Evolutionary conservation across 2,888 invertebrate species (phyloP).

Genomic region (Agonum fuliginosum): DNA sequence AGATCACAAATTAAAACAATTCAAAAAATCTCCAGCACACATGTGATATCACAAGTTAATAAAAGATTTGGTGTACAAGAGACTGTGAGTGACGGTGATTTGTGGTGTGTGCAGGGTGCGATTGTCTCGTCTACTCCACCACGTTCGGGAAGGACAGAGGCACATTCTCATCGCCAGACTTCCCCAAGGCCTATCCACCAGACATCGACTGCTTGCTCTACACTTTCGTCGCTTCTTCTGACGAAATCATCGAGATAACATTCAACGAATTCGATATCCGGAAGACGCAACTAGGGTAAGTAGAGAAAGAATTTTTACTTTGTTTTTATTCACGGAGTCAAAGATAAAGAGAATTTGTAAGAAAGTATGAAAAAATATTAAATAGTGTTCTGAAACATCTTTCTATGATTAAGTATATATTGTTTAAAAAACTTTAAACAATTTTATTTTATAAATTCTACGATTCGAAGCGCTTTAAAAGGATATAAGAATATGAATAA

Average conservation of each 20-base stretch:
- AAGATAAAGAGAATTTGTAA: no score
- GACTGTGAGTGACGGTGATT: background rate
- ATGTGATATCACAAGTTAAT: conserved; percentile 18
- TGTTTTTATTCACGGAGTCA: no score
- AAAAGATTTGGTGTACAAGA: background rate
- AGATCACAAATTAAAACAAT: background rate
- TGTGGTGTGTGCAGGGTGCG: conserved; percentile 80
- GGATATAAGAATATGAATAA: no score
- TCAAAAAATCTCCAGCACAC: background rate
- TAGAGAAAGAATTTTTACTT: conserved; percentile 67
- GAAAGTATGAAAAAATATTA: no score
- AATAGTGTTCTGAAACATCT: no score
- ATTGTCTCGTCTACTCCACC: conserved; percentile 87
- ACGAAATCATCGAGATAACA: conserved; percentile 88
- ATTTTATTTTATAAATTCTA: no score
- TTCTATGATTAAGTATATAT: no score
- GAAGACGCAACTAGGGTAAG: conserved; percentile 81
- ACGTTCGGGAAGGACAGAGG: conserved; percentile 87
- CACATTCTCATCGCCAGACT: conserved; percentile 89
- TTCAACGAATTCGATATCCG: conserved; percentile 88
- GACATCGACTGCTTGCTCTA: conserved; percentile 88
- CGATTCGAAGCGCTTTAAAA: no score
- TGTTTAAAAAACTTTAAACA: no score
- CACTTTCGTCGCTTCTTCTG: conserved; percentile 85
- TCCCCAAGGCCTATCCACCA: conserved; percentile 84